Base-by-base conservation (phyloP, 1,140 invertebrate genomes). In the Amyelois transitella region DNA sequence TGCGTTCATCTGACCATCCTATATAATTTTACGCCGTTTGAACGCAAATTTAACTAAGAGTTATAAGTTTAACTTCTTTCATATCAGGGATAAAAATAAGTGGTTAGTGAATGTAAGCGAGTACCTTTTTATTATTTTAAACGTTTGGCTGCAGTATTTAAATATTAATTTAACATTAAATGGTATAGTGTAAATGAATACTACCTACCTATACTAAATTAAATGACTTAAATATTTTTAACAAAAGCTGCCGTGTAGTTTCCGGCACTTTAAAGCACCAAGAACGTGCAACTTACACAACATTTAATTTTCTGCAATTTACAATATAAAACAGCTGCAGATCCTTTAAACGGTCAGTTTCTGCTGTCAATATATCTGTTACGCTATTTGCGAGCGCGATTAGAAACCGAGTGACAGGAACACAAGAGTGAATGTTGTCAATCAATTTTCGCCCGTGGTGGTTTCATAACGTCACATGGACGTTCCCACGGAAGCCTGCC, bases 401-500 rank as follows among this genome's bases (percentile, higher is more conserved):
- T 38, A 38, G 32, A 38, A 38, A 38, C n/a, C 32, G 32, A 38
- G 32, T 38, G 32, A 38, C 32, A 38, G 32, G 8, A 38, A 38
- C 17, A 38, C 32, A 38, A 10, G 32, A 38, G 32, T 14, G 32
- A 38, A 38, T 38, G 32, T 38, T 83, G 82, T 86, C 82, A 86
- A 85, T 88, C 81, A 86, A 79, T 80, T 81, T 83, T 77, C 63
- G 82, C 84, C 75, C 66, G 69, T 75, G 78, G 82, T 83, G 70
- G 67, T 88, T 82, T 81, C 68, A 67, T 77, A 80, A 81, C 76
- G 81, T 81, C 84, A 86, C 72, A 69, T 85, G 84, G 73, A 52
- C 58, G 71, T 87, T 88, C 85, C 82, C 85, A 88, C 81, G 82
- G 81, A 87, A 87, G 84, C 79, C 72, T 72, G 68, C 75, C 75